Conservation (phyloP, 2,888 invertebrate genomes). For the Autographa gamma region DNA sequence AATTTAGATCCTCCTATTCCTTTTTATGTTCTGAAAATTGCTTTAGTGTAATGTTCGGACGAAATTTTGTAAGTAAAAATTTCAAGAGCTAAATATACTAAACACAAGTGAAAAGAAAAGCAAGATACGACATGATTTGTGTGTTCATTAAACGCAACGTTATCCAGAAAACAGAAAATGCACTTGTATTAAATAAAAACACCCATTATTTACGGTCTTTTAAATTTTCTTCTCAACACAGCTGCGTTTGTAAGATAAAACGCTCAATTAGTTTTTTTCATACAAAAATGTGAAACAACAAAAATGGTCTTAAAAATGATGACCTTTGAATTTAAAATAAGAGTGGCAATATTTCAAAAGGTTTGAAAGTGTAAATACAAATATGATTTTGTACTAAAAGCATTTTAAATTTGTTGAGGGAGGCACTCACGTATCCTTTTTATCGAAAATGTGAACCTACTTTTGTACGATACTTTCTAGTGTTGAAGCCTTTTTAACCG, state of each 20-base stretch:
- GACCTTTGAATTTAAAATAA: neutral
- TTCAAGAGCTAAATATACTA: neutral
- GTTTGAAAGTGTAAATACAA: neutral
- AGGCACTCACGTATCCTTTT: neutral
- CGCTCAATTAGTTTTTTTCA: neutral
- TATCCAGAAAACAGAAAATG: neutral
- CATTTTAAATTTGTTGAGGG: neutral
- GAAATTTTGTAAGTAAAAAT: too few relatives aligned
- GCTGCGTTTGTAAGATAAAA: conserved; percentile 4
- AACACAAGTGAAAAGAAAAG: neutral
- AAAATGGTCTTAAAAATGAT: neutral
- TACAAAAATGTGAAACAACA: neutral
- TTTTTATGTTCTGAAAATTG: too few relatives aligned
- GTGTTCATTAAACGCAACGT: neutral
- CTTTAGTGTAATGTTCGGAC: too few relatives aligned
- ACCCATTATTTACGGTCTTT: conserved; percentile 1
- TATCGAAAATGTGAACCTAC: neutral
- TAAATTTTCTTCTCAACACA: neutral
- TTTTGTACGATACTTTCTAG: neutral
- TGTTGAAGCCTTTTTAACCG: neutral
- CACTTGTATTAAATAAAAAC: conserved; percentile 4
- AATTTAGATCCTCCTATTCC: too few relatives aligned
- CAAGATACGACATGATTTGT: neutral
- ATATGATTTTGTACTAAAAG: neutral
- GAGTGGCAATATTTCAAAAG: neutral